A percentile compares a stretch with the other conserved stretches of the same genome.
Evolutionary conservation across 2,113 vertebrate species (phyloP).

Genomic region (Merops nubicus): DNA sequence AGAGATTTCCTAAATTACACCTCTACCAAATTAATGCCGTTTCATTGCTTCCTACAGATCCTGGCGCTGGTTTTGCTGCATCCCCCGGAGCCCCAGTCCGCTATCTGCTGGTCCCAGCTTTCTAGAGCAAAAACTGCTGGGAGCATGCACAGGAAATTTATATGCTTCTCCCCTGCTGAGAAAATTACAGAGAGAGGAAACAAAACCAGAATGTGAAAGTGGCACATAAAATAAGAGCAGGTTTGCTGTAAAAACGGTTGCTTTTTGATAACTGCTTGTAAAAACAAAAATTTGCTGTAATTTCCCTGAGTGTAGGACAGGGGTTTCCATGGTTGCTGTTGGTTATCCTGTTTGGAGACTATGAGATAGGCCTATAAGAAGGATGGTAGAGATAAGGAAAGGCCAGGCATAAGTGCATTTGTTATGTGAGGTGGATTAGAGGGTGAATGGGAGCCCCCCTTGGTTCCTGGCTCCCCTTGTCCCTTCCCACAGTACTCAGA

Average conservation of each 20-base stretch:
- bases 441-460: not conserved
- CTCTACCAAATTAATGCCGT: not conserved
- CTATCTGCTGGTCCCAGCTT: not conserved
- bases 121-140: not conserved
- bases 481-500: not conserved
- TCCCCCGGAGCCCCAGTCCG: not conserved
- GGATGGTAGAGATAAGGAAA: not conserved
- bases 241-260: not conserved
- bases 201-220: constrained; percentile 17
- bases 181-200: constrained; percentile 27
- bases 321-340: not conserved
- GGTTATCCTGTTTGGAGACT: not conserved
- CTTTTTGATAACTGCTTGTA: not conserved
- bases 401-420: not conserved
- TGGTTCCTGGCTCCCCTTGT: not conserved
- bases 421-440: not conserved
- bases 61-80: not conserved
- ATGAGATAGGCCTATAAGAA: not conserved
- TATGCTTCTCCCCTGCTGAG: not conserved
- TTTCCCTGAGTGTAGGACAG: not conserved
- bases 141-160: constrained; percentile 23
- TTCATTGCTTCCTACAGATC: not conserved
- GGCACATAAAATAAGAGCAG: not conserved
- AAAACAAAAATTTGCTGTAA: not conserved
- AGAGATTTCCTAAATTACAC: not conserved